A percentile compares a stretch with the other conserved stretches of the same genome.
These are phyloP conservation scores for Pardosa pseudoannulata DNA, from an alignment of 2,888 invertebrate species.

Conservation along the genomic window DNA sequence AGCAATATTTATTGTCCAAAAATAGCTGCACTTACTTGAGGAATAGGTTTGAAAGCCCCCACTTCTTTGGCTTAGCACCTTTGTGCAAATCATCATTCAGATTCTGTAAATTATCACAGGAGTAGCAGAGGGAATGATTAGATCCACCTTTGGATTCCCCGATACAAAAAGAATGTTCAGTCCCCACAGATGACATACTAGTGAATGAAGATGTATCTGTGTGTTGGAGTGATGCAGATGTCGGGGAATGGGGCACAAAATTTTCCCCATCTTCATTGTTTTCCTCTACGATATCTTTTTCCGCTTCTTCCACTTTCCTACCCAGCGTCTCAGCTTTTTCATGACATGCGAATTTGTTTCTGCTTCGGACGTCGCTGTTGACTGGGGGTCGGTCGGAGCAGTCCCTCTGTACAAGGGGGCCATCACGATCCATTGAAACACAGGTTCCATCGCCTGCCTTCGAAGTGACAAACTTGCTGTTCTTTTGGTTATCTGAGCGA, in stretches of 20 bases:
- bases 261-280: slow-evolving; percentile 43
- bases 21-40: slow-evolving; percentile 61
- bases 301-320: slow-evolving; percentile 57
- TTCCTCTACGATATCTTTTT: slow-evolving; percentile 46
- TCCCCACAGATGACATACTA: slow-evolving; percentile 73
- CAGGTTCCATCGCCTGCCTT: slow-evolving; percentile 64
- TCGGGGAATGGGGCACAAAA: slow-evolving; percentile 45
- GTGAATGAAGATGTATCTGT: slow-evolving; percentile 73
- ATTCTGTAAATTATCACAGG: slow-evolving; percentile 67
- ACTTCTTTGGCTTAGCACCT: slow-evolving; percentile 72
- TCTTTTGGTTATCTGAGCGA: slow-evolving; percentile 34
- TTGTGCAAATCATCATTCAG: slow-evolving; percentile 52
- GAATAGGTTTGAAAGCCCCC: slow-evolving; percentile 70
- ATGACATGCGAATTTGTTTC: slow-evolving; percentile 21
- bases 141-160: slow-evolving; percentile 47
- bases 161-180: slow-evolving; percentile 66
- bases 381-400: slow-evolving; percentile 21
- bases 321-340: slow-evolving; percentile 58
- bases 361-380: slow-evolving; percentile 31
- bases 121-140: slow-evolving; percentile 58
- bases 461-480: slow-evolving; percentile 25
- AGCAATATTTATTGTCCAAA: too few relatives aligned
- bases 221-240: slow-evolving; percentile 45
- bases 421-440: slow-evolving; percentile 71
- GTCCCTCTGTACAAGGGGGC: slow-evolving; percentile 62